phyloP scores from a whole-genome alignment of 2,113 vertebrate species.

The Mormoops blainvillei region DNA sequence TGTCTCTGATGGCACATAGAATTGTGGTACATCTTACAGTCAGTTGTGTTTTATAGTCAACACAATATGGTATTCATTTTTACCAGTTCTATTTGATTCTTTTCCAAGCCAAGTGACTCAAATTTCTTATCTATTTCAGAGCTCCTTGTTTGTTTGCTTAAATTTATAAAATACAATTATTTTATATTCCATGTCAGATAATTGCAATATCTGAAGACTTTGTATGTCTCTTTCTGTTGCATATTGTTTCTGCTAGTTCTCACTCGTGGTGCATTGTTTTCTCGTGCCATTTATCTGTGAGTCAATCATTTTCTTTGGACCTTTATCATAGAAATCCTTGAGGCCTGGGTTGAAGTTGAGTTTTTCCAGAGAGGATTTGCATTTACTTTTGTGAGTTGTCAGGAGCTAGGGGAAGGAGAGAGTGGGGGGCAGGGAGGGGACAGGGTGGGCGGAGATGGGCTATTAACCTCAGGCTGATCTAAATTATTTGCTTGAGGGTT shows the following conservation, averaged over 20 bases:
- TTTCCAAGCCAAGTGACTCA: neutral
- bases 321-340: neutral
- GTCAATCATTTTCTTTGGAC: neutral
- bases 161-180: neutral
- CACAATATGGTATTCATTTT: neutral
- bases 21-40: neutral
- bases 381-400: neutral
- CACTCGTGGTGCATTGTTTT: neutral
- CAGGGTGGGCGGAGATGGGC: neutral
- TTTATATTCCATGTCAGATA: neutral
- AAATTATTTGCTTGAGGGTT: neutral
- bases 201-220: neutral
- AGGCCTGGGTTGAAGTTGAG: neutral
- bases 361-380: neutral
- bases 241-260: neutral
- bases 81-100: neutral
- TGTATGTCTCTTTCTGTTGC: neutral
- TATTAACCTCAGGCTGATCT: neutral
- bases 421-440: neutral
- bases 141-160: neutral
- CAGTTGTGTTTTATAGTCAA: neutral
- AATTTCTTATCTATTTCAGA: conserved; percentile 17
- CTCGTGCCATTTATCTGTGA: neutral
- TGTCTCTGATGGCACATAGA: neutral
- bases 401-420: too few relatives aligned